A percentile compares a stretch with the other conserved stretches of the same genome.
Evolutionary conservation across 2,113 vertebrate genomes (phyloP).

Genomic region (Numida meleagris): DNA sequence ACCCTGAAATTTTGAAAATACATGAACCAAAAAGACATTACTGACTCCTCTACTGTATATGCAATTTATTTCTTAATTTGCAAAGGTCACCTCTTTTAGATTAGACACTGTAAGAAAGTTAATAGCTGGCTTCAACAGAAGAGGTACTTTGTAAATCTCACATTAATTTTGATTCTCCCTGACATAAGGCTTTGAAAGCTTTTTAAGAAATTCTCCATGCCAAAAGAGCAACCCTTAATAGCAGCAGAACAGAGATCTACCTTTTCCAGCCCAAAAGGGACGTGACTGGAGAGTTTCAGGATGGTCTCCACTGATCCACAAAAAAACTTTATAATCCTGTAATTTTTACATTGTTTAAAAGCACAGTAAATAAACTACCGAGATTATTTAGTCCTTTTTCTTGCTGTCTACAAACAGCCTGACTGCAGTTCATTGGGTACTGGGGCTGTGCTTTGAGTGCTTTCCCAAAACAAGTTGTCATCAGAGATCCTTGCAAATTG

Average conservation of each 20-base stretch:
- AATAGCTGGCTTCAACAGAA: background rate
- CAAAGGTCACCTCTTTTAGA: constrained; percentile 56
- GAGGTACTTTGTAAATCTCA: background rate
- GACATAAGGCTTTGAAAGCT: background rate
- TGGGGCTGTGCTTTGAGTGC: background rate
- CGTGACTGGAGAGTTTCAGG: background rate
- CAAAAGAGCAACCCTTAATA: background rate
- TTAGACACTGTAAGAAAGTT: background rate
- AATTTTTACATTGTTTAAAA: background rate
- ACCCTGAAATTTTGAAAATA: constrained; percentile 21
- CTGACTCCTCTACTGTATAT: background rate
- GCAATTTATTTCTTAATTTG: constrained; percentile 54
- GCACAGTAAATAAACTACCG: background rate
- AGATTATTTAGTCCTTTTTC: background rate
- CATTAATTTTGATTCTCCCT: background rate
- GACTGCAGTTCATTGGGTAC: background rate
- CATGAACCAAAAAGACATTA: background rate
- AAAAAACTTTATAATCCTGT: background rate
- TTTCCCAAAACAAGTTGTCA: background rate
- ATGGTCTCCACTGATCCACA: background rate
- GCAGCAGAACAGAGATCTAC: background rate
- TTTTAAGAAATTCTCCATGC: background rate
- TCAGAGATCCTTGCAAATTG: background rate
- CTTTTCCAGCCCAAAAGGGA: background rate
- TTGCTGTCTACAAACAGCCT: background rate